Percentiles rank a stretch among this genome's conserved stretches.
Conservation (phyloP, 2,888 invertebrate genomes). For the Ganaspis brasiliensis region DNA sequence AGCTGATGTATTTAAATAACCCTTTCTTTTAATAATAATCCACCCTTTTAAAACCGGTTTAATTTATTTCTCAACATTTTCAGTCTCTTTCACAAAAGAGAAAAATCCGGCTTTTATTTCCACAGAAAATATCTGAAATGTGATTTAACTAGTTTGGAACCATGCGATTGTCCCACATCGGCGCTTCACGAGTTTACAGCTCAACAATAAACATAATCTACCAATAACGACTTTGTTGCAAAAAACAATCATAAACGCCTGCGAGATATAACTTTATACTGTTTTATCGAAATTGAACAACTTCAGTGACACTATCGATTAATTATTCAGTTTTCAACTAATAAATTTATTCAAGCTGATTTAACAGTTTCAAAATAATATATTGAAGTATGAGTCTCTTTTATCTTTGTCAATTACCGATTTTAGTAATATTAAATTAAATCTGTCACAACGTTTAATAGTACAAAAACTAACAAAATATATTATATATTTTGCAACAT, state of each 20-base stretch:
- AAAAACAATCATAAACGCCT: not conserved
- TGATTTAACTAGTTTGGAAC: constrained; percentile 31
- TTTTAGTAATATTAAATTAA: too few species aligned
- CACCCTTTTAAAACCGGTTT: not conserved
- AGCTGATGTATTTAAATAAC: too few species aligned
- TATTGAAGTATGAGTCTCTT: too few species aligned
- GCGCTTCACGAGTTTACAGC: constrained; percentile 7
- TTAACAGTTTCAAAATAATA: too few species aligned
- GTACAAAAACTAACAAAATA: too few species aligned
- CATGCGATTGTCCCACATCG: constrained; percentile 22
- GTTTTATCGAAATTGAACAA: not conserved
- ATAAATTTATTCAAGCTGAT: too few species aligned
- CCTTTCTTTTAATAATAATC: too few species aligned
- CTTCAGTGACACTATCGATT: too few species aligned
- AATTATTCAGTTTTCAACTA: too few species aligned
- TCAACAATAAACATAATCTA: constrained; percentile 5
- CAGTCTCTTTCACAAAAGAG: not conserved
- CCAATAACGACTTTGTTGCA: not conserved
- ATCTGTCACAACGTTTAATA: too few species aligned
- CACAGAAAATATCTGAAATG: not conserved
- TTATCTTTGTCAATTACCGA: too few species aligned
- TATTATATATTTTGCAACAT: not conserved
- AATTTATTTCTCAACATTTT: constrained; percentile 1
- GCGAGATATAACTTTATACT: not conserved
- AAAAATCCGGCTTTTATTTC: constrained; percentile 30